Conservation (phyloP, 2,888 invertebrate genomes). For the Eupithecia exiguata region DNA sequence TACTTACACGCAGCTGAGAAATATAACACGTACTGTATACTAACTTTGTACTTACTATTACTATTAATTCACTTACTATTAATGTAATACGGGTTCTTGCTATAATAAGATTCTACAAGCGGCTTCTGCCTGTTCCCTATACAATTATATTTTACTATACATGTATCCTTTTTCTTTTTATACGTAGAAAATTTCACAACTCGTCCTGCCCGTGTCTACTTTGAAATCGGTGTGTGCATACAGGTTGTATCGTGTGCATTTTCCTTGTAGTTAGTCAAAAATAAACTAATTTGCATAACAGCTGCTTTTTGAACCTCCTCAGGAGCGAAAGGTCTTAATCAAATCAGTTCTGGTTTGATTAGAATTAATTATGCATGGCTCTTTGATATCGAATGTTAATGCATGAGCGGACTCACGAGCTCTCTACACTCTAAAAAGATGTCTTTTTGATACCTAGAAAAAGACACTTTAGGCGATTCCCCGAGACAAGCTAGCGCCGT, state of each 20-base stretch:
- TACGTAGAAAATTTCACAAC: background rate
- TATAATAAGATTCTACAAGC: background rate
- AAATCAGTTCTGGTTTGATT: slow-evolving; percentile 2
- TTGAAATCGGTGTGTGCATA: background rate
- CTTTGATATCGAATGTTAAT: background rate
- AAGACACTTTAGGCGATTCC: background rate
- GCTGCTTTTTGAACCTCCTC: background rate
- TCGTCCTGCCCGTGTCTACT: background rate
- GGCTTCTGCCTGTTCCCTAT: background rate
- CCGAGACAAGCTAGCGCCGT: no score
- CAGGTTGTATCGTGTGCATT: background rate
- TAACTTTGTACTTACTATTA: background rate
- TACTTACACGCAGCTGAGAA: background rate
- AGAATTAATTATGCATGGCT: slow-evolving; percentile 5
- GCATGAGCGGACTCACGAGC: background rate
- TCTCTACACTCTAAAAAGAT: background rate
- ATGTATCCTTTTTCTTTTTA: background rate
- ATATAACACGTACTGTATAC: background rate
- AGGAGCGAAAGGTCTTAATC: background rate
- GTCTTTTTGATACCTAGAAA: background rate
- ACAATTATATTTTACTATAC: no score
- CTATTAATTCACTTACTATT: background rate
- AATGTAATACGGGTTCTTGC: background rate
- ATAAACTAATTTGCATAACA: background rate
- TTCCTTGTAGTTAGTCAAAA: background rate